Evolutionary conservation across 35 echinoderm and acorn worm species (phyloP).

Genomic region (Strongylocentrotus purpuratus): DNA sequence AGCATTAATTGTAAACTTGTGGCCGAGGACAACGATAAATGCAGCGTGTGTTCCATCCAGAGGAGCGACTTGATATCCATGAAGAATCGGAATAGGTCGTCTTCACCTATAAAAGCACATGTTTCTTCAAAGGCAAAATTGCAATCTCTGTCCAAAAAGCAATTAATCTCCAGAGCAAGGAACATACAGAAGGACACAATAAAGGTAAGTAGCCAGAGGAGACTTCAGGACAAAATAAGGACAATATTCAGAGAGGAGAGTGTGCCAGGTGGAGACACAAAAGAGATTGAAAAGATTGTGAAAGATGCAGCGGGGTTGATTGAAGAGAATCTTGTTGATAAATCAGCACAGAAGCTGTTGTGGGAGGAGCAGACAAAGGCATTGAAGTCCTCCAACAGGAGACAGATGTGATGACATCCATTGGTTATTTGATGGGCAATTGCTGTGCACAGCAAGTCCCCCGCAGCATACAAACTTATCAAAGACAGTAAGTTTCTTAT

Average conservation of each 20-base stretch:
- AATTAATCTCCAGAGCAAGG: neutral
- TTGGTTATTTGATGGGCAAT: neutral
- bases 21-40: neutral
- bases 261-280: neutral
- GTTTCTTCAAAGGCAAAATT: neutral
- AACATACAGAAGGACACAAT: neutral
- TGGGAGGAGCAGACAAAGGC: constrained; percentile 53
- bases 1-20: neutral
- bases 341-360: neutral
- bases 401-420: constrained; percentile 59
- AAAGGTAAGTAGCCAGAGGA: neutral
- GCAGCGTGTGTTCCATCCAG: neutral
- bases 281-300: neutral
- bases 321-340: neutral
- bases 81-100: neutral
- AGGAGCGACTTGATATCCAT: neutral
- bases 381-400: neutral
- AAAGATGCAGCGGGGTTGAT: neutral
- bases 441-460: no score
- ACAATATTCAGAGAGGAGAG: neutral
- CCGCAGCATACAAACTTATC: no score
- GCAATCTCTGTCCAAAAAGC: neutral
- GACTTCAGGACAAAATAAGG: neutral
- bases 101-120: neutral
- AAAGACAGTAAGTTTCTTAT: no score